phyloP scores from a whole-genome alignment of 2,113 vertebrate species.

The Prochilodus magdalenae region DNA sequence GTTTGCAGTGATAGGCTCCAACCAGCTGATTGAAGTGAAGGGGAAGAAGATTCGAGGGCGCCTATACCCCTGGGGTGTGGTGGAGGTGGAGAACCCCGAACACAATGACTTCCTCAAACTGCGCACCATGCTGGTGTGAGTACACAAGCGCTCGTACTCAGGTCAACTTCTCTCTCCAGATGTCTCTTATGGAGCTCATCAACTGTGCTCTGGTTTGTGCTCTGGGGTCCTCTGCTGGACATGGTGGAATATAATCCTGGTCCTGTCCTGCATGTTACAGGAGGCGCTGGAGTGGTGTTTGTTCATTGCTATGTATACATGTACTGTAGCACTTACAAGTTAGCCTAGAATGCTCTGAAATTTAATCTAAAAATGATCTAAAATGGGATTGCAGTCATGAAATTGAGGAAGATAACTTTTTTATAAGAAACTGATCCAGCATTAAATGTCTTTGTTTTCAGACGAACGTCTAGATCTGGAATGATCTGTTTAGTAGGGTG shows the following conservation, averaged over 20 bases:
- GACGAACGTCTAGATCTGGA: too few relatives aligned
- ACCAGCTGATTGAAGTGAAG: slow-evolving; percentile 91
- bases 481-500: too few relatives aligned
- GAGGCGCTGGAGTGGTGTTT: neutral
- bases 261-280: neutral
- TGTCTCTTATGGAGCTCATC: neutral
- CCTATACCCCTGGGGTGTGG: slow-evolving; percentile 85
- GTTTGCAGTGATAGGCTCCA: slow-evolving; percentile 87
- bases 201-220: neutral
- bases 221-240: slow-evolving; percentile 26
- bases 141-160: slow-evolving; percentile 44
- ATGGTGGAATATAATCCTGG: neutral
- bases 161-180: neutral
- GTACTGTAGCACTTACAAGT: too few relatives aligned
- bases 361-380: too few relatives aligned
- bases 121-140: slow-evolving; percentile 88
- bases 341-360: too few relatives aligned
- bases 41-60: slow-evolving; percentile 90
- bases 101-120: slow-evolving; percentile 93
- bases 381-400: too few relatives aligned
- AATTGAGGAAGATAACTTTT: too few relatives aligned
- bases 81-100: slow-evolving; percentile 90
- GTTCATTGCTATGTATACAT: neutral
- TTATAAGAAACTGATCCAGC: too few relatives aligned
- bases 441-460: too few relatives aligned